phyloP scores from a whole-genome alignment of 2,888 invertebrate genomes.

The Lutraria lutraria region DNA sequence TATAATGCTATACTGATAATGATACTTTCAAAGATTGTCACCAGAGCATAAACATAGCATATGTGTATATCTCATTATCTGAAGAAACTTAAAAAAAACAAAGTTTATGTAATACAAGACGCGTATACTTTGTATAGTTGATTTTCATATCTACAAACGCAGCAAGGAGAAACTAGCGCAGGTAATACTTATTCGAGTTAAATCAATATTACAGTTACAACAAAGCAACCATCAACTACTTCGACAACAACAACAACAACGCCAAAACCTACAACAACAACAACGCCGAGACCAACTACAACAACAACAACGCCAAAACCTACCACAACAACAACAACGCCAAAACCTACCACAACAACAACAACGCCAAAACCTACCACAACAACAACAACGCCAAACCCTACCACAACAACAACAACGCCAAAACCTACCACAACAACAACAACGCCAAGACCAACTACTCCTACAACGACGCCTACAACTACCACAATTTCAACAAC shows the following conservation, averaged over 20 bases:
- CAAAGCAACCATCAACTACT: background rate
- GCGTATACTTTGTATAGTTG: no score
- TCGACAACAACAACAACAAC: background rate
- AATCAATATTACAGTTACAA: background rate
- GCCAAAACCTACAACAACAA: background rate
- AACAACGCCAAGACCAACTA: background rate
- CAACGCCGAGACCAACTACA: background rate
- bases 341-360: background rate
- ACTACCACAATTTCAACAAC: conserved; percentile 6
- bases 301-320: background rate
- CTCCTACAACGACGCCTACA: background rate
- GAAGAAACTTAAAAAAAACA: no score
- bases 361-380: background rate
- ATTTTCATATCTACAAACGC: no score
- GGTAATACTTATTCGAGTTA: no score
- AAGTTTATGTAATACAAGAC: no score
- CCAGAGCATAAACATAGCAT: no score
- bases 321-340: conserved; percentile 18
- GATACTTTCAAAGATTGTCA: no score
- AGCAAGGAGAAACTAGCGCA: no score
- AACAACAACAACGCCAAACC: background rate
- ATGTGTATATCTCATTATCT: no score
- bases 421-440: conserved; percentile 7
- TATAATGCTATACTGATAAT: no score
- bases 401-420: background rate